Evolutionary conservation across 2,113 vertebrate genomes (phyloP).

Genomic region (Rostratula benghalensis): DNA sequence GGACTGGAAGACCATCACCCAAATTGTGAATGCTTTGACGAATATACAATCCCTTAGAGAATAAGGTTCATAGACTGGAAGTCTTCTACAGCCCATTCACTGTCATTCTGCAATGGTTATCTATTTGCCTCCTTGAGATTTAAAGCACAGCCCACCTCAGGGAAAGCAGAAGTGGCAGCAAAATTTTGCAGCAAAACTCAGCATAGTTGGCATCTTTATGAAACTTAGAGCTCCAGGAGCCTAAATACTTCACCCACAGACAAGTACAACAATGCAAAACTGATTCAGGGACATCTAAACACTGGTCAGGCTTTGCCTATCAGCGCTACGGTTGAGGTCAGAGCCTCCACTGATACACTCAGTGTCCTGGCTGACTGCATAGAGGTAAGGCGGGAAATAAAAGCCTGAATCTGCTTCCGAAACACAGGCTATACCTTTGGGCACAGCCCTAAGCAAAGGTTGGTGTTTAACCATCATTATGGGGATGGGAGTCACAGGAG

Average conservation of each 20-base stretch:
- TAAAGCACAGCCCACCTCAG: neutral
- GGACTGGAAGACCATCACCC: rapidly evolving
- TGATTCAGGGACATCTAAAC: neutral
- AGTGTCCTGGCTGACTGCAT: neutral
- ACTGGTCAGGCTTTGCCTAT: neutral
- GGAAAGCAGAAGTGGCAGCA: neutral
- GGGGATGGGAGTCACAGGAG: neutral
- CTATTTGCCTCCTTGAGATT: neutral
- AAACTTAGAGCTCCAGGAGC: neutral
- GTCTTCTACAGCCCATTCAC: neutral
- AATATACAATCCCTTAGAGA: neutral
- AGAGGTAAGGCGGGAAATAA: neutral
- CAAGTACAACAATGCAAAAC: neutral
- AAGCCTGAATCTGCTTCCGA: neutral
- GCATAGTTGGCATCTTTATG: neutral
- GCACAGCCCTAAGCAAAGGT: conserved; percentile 49
- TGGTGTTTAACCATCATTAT: conserved; percentile 12
- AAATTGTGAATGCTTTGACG: neutral
- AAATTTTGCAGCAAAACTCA: neutral
- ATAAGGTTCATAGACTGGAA: neutral
- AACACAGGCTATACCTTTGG: neutral
- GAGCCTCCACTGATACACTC: neutral
- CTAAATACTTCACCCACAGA: neutral
- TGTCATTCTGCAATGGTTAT: neutral
- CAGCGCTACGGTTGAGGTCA: rapidly evolving